Base-by-base conservation (phyloP, 2,888 invertebrate genomes). In the Leuctra nigra region DNA sequence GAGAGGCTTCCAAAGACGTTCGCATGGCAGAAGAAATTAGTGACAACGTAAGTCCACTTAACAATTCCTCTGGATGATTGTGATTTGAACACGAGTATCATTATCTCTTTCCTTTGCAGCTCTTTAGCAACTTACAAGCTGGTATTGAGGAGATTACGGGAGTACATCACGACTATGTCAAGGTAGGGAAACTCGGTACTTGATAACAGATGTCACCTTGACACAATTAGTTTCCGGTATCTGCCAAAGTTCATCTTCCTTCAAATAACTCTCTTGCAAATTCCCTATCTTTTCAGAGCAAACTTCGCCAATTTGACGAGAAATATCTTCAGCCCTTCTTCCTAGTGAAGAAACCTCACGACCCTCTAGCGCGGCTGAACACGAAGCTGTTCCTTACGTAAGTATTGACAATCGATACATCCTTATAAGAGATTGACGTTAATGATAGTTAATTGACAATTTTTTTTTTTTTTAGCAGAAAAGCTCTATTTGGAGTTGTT, bases 91-190 rank as follows among this genome's bases (percentile, higher is more conserved):
- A 29, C 11, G 29, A 29, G 11, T 29, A 6, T 29, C 11, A 11
- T 22, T 6, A 61, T 20, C 54, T 23, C 38, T 48, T 50, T 16
- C 16, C 54, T 54, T 60, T 63, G 4, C 59, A 71, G 69, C 68
- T 74, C 44, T 69, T 73, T 16, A 79, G 79, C 66, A 79, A 79
- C 64, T 67, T 78, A 59, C 78, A 80, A 76, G 76, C 78, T n/a
- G 80, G 78, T 4, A 69, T 81, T 22, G 80, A 81, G 66, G 78
- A 77, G 58, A 71, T 81, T 50, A 71, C 75, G 29, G 79, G 79
- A 3, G 71, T 73, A 62, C 69, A 79, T 4, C 75, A 77, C 63
- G 71, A 75, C 62, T 72, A 74, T 61, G 59, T 73, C n/a, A 64
- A 73, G 63, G 72, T 64, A 56, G 61, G 58, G n/a, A n/a, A n/a